phyloP scores from a whole-genome alignment of 2,797 vertebrate species.

The Pitangus sulphuratus region DNA sequence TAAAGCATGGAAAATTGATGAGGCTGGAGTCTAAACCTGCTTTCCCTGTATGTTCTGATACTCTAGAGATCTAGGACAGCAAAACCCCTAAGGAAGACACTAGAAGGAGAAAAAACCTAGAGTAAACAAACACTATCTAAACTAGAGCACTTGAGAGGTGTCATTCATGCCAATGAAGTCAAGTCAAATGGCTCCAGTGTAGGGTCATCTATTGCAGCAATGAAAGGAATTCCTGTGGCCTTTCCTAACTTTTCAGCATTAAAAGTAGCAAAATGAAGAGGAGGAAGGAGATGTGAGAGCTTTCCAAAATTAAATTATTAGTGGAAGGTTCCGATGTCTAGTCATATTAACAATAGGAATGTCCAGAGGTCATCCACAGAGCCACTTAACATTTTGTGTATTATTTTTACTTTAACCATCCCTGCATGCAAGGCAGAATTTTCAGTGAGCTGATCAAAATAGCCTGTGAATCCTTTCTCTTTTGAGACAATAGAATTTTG shows the following conservation, averaged over 20 bases:
- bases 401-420: conserved; percentile 18
- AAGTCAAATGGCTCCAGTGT: background rate
- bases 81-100: background rate
- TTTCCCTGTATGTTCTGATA: background rate
- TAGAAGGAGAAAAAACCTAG: background rate
- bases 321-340: background rate
- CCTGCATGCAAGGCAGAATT: background rate
- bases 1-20: background rate
- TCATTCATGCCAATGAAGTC: background rate
- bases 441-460: background rate
- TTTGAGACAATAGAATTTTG: background rate
- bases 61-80: background rate
- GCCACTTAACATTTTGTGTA: conserved; percentile 10
- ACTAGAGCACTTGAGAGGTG: background rate
- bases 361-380: conserved; percentile 43
- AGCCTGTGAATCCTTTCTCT: background rate
- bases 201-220: background rate
- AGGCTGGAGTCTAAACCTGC: background rate
- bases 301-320: conserved; percentile 47
- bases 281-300: background rate
- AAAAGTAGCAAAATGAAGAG: background rate
- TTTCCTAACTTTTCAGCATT: background rate
- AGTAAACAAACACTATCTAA: background rate
- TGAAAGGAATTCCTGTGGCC: background rate
- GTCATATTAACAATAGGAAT: conserved; percentile 26